Base-by-base conservation (phyloP, 2,113 vertebrate genomes). In the Chaenogobius annularis region DNA sequence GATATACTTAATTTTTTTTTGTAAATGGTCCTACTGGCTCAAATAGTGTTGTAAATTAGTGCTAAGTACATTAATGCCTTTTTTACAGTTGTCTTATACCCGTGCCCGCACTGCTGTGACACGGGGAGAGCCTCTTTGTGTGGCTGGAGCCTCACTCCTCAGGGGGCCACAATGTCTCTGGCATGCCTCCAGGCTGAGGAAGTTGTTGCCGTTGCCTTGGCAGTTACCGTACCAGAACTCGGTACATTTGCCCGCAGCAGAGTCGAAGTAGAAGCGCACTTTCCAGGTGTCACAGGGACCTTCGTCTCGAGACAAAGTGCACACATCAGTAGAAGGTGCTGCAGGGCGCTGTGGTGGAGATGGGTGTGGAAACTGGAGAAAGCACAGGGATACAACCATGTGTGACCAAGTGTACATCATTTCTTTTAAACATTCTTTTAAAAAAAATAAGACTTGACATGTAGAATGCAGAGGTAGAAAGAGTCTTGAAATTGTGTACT, bases 181-280 rank as follows among this genome's bases (percentile, higher is more conserved):
- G 80, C 97, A 99, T 31, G 92, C 94, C 15, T 93, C 93, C 89
- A 95, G 90, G 0, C 94, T 90, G 26, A 68, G 43, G 77, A 98
- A 99, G 88, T 94, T 98, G 77, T 99, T 98, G 73, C 73, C 86
- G 0, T 98, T 99, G 74, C 97, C 97, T 0, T 95, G 92, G 81
- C 97, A 99, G 75, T 95, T 91, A 0, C 97, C 96, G 0, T 94
- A 98, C 97, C 97, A 98, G 85, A 98, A 98, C 9, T 94, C 93
- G 40, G 93, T 95, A 74, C 97, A 99, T 74, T 74, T 94, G 56
- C 90, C 83, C 31, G 88, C 88, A 0, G 83, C 85, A 1, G 87
- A 15, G 31, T 98, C 80, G 15, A 95, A 98, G 91, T 93, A 95
- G 93, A 95, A 97, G 17, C 90, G 95, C 40, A 93, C 90, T 0